Base-by-base conservation (phyloP, 2,113 vertebrate species). In the Burhinus bistriatus region DNA sequence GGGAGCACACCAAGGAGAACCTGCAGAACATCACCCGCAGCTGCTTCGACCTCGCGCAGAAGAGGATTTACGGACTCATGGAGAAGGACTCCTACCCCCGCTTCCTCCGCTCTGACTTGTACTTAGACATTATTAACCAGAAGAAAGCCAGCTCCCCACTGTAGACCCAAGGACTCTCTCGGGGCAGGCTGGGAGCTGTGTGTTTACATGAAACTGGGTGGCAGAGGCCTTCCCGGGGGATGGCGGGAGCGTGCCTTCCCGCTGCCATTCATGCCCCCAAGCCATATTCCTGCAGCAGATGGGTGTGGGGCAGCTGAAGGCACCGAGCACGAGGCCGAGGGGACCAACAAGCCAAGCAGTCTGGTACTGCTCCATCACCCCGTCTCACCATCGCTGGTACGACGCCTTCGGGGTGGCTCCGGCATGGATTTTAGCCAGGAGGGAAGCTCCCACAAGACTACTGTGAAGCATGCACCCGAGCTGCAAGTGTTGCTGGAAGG, bases 11-110 rank as follows among this genome's bases (percentile, higher is more conserved):
- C 78, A 99, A 99, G 98, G 99, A 99, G 95, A 99, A 99, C 98
- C 98, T 99, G 93, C 99, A 99, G 98, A 99, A 98, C 76, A 98
- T 99, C 97, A 99, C 98, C 2, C 98, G 98, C 71, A 98, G 99
- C 97, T 99, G 99, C 98, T 99, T 99, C 0, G 99, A 99, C 90
- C 98, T 99, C 14, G 99, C 99, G 0, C 99, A 99, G 98, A 98
- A 99, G 96, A 98, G 99, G 97, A 99, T 99, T 98, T 99, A 99
- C 0, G 99, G 99, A 84, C 98, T 99, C 66, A 99, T 99, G 99
- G 99, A 99, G 97, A 99, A 99, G 96, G 99, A 99, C 98, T 99
- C 99, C 5, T 99, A 99, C 82, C 99, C 99, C 6, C 99, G 99
- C 57, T 99, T 99, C 98, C 98, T 99, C 66, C 99, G 99, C 96